Base-by-base conservation (phyloP, 2,888 invertebrate genomes). In the Plebejus argus region DNA sequence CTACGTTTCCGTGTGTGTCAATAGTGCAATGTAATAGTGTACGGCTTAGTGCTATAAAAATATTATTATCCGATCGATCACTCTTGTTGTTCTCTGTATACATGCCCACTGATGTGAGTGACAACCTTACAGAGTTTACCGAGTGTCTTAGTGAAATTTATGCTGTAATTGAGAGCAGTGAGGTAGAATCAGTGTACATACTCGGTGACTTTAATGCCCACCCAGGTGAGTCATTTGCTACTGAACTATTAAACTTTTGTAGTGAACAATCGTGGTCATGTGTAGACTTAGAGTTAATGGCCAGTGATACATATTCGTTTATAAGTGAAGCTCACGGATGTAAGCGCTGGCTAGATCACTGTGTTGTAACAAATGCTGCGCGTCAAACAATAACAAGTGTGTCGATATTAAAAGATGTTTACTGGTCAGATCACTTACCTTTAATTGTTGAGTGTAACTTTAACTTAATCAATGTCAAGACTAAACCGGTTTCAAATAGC, bases 61-160 rank as follows among this genome's bases (percentile, higher is more conserved):
- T 56, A 56, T 56, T n/a, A 56, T 18, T 56, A n/a, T 56, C 18
- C 6, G 56, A 56, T 56, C 56, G 56, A n/a, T 56, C 56, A 56
- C 56, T 56, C n/a, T 12, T 56, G 56, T 18, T 56, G n/a, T 56
- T 56, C 12, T 56, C 56, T n/a, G 56, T 56, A 56, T 56, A n/a
- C 18, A 56, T 56, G 56, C 56, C 56, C n/a, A 56, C 56, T n/a
- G 56, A 56, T 12, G 10, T 18, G 1, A 56, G 56, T 56, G 56
- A 56, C 6, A 56, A 18, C 12, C 56, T 56, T 56, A 20, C 61
- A 12, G 77, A 74, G n/a, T 79, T 77, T n/a, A 79, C 76, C 1
- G 76, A 76, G 70, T 79, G 79, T 15, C 53, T 79, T 23, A 76
- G 79, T 76, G 77, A 72, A 56, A 77, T 79, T 39, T 76, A 77